phyloP scores from a whole-genome alignment of 2,888 invertebrate genomes.

The Dolichomitus sp. region DNA sequence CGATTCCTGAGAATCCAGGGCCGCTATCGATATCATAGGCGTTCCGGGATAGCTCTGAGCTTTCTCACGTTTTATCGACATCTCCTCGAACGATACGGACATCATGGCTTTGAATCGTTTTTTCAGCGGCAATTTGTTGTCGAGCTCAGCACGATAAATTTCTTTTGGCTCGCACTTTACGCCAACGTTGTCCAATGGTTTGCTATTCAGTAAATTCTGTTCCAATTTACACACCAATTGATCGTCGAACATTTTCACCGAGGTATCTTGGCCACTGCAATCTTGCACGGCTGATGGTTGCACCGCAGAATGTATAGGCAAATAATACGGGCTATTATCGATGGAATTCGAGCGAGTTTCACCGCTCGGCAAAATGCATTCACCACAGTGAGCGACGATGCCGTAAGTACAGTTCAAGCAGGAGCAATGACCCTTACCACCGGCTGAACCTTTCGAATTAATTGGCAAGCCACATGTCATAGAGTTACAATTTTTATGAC shows the following conservation, averaged over 20 bases:
- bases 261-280: conserved; percentile 71
- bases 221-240: conserved; percentile 76
- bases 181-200: conserved; percentile 70
- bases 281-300: conserved; percentile 76
- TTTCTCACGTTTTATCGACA: conserved; percentile 73
- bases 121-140: conserved; percentile 81
- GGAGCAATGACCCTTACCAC: conserved; percentile 73
- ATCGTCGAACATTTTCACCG: conserved; percentile 69
- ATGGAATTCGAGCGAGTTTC: conserved; percentile 73
- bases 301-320: conserved; percentile 75
- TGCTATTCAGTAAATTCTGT: conserved; percentile 69
- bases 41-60: conserved; percentile 73
- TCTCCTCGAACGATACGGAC: conserved; percentile 71
- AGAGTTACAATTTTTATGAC: conserved; percentile 78
- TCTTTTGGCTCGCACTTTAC: conserved; percentile 71
- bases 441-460: conserved; percentile 63
- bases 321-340: conserved; percentile 78
- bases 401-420: conserved; percentile 79
- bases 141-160: conserved; percentile 72
- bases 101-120: conserved; percentile 81
- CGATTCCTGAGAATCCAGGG: conserved; percentile 71
- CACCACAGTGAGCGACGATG: conserved; percentile 77
- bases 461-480: conserved; percentile 77
- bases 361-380: conserved; percentile 77
- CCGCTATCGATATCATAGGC: conserved; percentile 81